phyloP scores from a whole-genome alignment of 2,888 invertebrate genomes.

The Dendrolimus pini region DNA sequence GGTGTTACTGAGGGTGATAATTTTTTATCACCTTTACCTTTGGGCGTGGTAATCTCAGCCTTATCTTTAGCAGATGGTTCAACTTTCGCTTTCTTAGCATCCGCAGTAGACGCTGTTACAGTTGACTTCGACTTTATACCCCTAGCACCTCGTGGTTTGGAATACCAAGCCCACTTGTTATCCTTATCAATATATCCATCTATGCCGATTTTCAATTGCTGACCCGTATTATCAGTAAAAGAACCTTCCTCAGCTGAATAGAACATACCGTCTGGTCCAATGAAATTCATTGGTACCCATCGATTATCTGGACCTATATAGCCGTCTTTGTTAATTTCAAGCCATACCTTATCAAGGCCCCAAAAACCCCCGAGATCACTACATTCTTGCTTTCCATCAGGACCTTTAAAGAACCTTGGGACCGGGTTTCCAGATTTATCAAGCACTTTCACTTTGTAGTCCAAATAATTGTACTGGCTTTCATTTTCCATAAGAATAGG shows the following conservation, averaged over 20 bases:
- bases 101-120: conserved; percentile 20
- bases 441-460: conserved; percentile 59
- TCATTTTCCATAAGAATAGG: conserved; percentile 36
- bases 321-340: conserved; percentile 65
- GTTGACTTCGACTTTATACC: conserved; percentile 31
- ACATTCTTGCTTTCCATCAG: conserved; percentile 59
- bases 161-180: conserved; percentile 57
- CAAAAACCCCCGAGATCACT: conserved; percentile 68
- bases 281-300: conserved; percentile 62
- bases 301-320: conserved; percentile 60
- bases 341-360: conserved; percentile 47
- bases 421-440: conserved; percentile 61
- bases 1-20: conserved; percentile 2
- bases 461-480: conserved; percentile 55
- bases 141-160: conserved; percentile 23
- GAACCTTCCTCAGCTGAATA: conserved; percentile 59
- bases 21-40: conserved; percentile 23
- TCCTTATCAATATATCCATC: conserved; percentile 64
- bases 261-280: conserved; percentile 57
- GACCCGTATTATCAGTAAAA: conserved; percentile 44
- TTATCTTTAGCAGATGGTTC: conserved; percentile 17
- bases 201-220: conserved; percentile 45
- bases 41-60: conserved; percentile 10
- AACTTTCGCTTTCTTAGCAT: conserved; percentile 17
- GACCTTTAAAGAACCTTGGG: conserved; percentile 57